Evolutionary conservation across 2,797 vertebrate genomes (phyloP).

Genomic region (Danio jaintianensis): DNA sequence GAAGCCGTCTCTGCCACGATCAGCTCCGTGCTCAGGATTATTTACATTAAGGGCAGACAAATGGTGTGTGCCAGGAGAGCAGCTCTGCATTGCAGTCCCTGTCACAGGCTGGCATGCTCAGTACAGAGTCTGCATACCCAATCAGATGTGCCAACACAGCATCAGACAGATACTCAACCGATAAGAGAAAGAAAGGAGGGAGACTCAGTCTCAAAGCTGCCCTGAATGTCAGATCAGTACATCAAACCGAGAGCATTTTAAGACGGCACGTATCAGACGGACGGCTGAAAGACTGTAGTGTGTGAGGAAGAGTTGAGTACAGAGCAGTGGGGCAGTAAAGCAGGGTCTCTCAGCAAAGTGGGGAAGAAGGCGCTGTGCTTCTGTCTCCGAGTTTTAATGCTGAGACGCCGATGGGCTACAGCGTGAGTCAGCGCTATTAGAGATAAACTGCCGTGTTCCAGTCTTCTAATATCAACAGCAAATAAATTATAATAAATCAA

Average conservation of each 20-base stretch:
- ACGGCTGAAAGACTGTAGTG: constrained; percentile 53
- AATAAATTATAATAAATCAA: constrained; percentile 43
- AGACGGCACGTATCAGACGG: constrained; percentile 26
- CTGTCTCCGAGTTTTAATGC: constrained; percentile 65
- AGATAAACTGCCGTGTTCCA: constrained; percentile 48
- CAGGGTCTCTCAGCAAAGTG: constrained; percentile 62
- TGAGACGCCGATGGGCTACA: constrained; percentile 58
- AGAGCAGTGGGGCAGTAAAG: constrained; percentile 60
- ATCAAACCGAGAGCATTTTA: constrained; percentile 43
- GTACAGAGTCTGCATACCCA: constrained; percentile 80
- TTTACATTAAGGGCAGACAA: constrained; percentile 66
- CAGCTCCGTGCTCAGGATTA: constrained; percentile 59
- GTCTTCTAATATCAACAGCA: constrained; percentile 39
- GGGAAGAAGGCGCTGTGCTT: constrained; percentile 44
- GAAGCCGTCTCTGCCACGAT: constrained; percentile 47
- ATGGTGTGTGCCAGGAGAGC: constrained; percentile 73
- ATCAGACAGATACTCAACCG: constrained; percentile 62
- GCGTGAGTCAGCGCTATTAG: constrained; percentile 69
- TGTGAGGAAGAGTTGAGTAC: constrained; percentile 49
- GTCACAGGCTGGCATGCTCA: constrained; percentile 81
- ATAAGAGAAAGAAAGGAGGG: constrained; percentile 56
- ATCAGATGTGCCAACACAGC: constrained; percentile 74
- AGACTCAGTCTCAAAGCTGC: constrained; percentile 55
- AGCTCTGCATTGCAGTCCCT: constrained; percentile 83
- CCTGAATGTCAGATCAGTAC: constrained; percentile 49